These are phyloP conservation scores for Alligator mississippiensis DNA, from an alignment of 2,113 vertebrate genomes.

Conservation along the genomic window DNA sequence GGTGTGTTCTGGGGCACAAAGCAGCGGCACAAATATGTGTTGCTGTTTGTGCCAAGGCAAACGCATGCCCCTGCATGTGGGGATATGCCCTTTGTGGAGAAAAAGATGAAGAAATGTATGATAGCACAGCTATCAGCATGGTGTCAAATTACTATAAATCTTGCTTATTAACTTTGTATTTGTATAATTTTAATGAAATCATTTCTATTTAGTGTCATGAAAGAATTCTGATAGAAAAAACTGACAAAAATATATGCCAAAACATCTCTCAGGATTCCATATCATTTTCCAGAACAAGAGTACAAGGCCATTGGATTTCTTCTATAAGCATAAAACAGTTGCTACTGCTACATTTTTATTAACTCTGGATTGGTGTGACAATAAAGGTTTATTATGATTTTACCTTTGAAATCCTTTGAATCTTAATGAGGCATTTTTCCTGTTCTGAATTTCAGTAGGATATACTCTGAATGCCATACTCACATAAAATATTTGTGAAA, in stretches of 20 bases:
- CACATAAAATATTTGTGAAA: conserved; percentile 48
- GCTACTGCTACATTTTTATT: conserved; percentile 46
- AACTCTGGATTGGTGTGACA: conserved; percentile 29
- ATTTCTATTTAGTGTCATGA: not conserved
- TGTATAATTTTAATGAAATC: not conserved
- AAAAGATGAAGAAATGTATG: not conserved
- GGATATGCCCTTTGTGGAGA: not conserved
- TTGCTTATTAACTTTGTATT: not conserved
- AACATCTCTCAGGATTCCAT: conserved; percentile 12
- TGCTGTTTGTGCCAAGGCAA: too few relatives aligned
- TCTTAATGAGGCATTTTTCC: conserved; percentile 50
- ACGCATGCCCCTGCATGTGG: too few relatives aligned
- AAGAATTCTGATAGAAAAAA: not conserved
- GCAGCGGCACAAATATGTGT: too few relatives aligned
- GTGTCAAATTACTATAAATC: not conserved
- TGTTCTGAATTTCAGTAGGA: conserved; percentile 39
- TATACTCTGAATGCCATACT: not conserved
- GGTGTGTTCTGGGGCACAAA: not conserved
- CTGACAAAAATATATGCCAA: not conserved
- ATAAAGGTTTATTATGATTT: conserved; percentile 48
- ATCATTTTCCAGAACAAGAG: conserved; percentile 23
- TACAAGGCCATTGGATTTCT: not conserved
- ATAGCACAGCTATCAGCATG: not conserved
- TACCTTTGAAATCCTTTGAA: conserved; percentile 45
- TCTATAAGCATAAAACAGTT: conserved; percentile 27